Base-by-base conservation (phyloP, 2,888 invertebrate species). In the Meta bourneti region DNA sequence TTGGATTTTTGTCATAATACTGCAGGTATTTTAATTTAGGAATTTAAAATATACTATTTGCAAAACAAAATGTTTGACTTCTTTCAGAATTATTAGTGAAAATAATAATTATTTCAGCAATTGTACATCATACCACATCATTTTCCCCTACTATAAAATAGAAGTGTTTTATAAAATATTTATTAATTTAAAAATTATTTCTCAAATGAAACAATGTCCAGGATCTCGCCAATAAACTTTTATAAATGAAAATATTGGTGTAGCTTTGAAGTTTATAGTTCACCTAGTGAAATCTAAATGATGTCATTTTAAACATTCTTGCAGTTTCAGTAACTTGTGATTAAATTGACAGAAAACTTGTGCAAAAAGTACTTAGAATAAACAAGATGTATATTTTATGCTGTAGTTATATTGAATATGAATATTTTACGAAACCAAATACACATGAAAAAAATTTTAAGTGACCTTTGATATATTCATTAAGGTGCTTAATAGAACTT, bases 381-480 rank as follows among this genome's bases (percentile, higher is more conserved):
- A 71, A 61, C 19, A 72, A 48, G 84, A n/a, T 34, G 78, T 69
- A 69, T 86, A 86, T 86, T 86, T 86, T 86, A 78, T 78, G 86
- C 77, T 75, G 69, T 20, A 78, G 69, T 77, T 70, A 69, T 84
- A 75, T 70, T 70, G 20, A 71, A 48, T 48, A 51, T 20, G 20
- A 78, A 71, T 77, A 69, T 78, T 78, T 84, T 84, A 75, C 61
- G 54, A 80, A 80, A 75, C 74, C 54, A 70, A 19, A 75, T 54
- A 78, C 78, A 13, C 11, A 34, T 74, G 34, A 51, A 77, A 85
- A 77, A 34, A 34, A 34, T 34, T 52, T 85, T 48, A 90, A 90
- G 90, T 90, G 90, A 75, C 90, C 90, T 90, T 82, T 89, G 34
- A 87, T 52, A 89, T 34, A 87, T 87, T 90, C 90, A 86, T 74